Conservation (phyloP, 2,113 vertebrate genomes). For the Trinectes maculatus region DNA sequence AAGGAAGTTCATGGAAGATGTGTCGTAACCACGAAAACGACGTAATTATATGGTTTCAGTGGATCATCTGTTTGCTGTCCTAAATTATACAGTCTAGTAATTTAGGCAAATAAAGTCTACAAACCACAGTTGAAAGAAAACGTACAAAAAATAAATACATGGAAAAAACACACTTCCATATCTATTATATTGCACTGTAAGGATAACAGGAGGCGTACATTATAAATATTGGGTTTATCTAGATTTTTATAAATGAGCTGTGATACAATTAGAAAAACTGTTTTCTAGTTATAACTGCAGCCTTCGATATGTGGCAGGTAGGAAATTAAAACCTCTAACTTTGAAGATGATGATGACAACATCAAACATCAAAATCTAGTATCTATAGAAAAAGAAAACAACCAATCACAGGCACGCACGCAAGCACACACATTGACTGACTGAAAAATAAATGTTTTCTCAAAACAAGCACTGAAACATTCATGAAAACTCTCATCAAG, state of each 20-base stretch:
- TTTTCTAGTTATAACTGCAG: conserved; percentile 20
- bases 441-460: conserved; percentile 11
- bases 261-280: conserved; percentile 16
- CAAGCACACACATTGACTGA: background rate
- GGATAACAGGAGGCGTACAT: background rate
- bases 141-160: too few relatives aligned
- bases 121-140: too few relatives aligned
- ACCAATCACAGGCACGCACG: background rate
- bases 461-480: background rate
- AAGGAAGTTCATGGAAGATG: too few relatives aligned
- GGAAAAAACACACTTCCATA: background rate
- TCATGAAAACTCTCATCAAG: conserved; percentile 8
- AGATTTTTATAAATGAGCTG: conserved; percentile 12
- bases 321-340: conserved; percentile 35
- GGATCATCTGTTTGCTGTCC: background rate
- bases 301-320: conserved; percentile 30
- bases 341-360: conserved; percentile 44
- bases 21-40: too few relatives aligned
- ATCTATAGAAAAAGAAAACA: too few relatives aligned
- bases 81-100: too few relatives aligned
- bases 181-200: background rate
- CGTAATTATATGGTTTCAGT: background rate
- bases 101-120: too few relatives aligned
- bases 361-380: too few relatives aligned
- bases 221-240: conserved; percentile 5